Percentiles rank a stretch among this genome's conserved stretches.
These are phyloP conservation scores for Andricus curvator DNA, from an alignment of 2,888 invertebrate genomes.

Conservation along the genomic window DNA sequence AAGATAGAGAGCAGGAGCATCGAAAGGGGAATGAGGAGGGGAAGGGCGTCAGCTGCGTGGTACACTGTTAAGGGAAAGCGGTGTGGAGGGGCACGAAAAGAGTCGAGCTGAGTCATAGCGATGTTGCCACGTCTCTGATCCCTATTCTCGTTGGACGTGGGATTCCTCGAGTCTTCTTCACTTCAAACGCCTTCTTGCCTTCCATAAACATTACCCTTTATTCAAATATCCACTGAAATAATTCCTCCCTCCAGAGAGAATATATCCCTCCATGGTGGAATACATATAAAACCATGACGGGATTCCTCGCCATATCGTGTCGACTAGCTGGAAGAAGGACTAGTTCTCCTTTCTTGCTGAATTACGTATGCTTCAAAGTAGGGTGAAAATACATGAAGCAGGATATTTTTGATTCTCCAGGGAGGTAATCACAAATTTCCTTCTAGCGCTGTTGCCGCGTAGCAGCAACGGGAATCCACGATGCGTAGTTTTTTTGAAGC, in stretches of 20 bases:
- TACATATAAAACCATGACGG: neutral
- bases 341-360: neutral
- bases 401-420: conserved; percentile 15
- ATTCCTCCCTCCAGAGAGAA: neutral
- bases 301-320: neutral
- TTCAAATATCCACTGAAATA: conserved; percentile 24
- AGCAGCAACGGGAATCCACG: neutral
- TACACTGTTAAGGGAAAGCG: conserved; percentile 55
- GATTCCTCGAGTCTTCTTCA: conserved; percentile 29
- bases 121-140: conserved; percentile 73
- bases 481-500: neutral
- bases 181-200: conserved; percentile 10
- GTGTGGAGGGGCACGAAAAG: conserved; percentile 55
- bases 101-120: conserved; percentile 77
- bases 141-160: conserved; percentile 48
- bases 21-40: conserved; percentile 59
- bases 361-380: conserved; percentile 13
- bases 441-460: neutral
- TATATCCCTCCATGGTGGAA: neutral
- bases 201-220: conserved; percentile 18
- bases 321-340: neutral
- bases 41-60: conserved; percentile 76
- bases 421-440: conserved; percentile 19
- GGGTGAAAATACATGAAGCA: neutral
- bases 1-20: conserved; percentile 56